Evolutionary conservation across 2,888 invertebrate genomes (phyloP).

Genomic region (Tenthredo mesomela): DNA sequence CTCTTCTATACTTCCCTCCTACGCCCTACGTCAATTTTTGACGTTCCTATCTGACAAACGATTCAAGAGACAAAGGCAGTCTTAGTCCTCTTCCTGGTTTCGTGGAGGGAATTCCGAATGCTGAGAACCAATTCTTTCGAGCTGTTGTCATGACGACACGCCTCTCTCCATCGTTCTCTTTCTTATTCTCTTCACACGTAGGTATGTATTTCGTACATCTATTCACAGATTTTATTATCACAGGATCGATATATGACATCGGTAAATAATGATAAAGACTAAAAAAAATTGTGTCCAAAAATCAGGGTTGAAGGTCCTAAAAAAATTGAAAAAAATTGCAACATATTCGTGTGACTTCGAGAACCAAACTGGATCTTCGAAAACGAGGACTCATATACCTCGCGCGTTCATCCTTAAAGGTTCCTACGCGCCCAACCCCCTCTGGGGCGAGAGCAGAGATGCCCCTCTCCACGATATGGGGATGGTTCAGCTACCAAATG

Average conservation of each 20-base stretch:
- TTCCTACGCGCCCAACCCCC: background rate
- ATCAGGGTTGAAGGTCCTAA: background rate
- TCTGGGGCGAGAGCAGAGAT: too few species aligned
- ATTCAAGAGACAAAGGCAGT: conserved; percentile 23
- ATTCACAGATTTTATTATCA: background rate
- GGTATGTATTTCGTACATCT: background rate
- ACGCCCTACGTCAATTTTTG: conserved; percentile 4
- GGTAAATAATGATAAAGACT: background rate
- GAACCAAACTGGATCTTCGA: background rate
- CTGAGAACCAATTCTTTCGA: conserved; percentile 18
- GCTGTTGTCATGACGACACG: conserved; percentile 30
- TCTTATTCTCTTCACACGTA: background rate
- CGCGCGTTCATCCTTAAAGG: background rate
- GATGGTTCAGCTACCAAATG: conserved; percentile 62
- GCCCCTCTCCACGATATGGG: background rate
- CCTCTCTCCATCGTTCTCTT: background rate
- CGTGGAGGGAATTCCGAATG: conserved; percentile 23
- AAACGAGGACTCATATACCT: background rate
- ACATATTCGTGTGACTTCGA: background rate
- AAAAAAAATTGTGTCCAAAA: background rate
- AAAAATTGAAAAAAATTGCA: background rate
- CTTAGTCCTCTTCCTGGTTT: background rate
- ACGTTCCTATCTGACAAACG: conserved; percentile 32
- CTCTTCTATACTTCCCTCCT: background rate
- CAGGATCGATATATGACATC: conserved; percentile 12